These are phyloP conservation scores for Torymus texanus DNA, from an alignment of 2,888 invertebrate genomes.

Conservation along the genomic window DNA sequence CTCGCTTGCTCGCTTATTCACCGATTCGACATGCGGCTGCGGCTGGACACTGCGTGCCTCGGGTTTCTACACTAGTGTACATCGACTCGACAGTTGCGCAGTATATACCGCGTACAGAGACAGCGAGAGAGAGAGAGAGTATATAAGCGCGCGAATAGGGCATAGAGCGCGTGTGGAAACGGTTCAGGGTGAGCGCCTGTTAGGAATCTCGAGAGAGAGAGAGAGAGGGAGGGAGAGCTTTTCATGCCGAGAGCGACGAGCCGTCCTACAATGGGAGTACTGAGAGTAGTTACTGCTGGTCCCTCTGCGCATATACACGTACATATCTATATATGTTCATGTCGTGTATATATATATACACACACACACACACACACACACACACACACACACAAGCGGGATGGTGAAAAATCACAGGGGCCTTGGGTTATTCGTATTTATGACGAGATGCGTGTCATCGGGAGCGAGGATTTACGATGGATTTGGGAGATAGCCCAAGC, in stretches of 20 bases:
- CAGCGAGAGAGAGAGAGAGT: neutral
- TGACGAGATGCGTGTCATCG: conserved; percentile 15
- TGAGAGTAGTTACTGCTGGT: too few relatives aligned
- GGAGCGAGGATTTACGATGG: conserved; percentile 45
- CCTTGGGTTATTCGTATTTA: too few relatives aligned
- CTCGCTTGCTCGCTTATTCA: conserved; percentile 47
- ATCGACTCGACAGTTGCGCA: conserved; percentile 31
- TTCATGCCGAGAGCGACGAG: conserved; percentile 22
- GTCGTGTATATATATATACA: too few relatives aligned
- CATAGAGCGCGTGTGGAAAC: conserved; percentile 50
- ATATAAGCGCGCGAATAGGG: neutral
- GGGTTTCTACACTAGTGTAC: conserved; percentile 11
- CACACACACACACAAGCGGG: too few relatives aligned
- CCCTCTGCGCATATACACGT: too few relatives aligned
- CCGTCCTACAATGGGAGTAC: neutral
- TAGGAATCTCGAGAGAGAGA: conserved; percentile 65
- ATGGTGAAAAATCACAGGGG: too few relatives aligned
- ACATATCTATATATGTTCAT: neutral
- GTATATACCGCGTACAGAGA: conserved; percentile 48
- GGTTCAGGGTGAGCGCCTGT: conserved; percentile 73
- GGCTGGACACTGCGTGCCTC: conserved; percentile 7
- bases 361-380: too few relatives aligned
- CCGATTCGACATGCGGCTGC: conserved; percentile 29
- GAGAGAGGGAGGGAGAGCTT: conserved; percentile 33
- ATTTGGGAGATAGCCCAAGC: conserved; percentile 34